A percentile compares a stretch with the other conserved stretches of the same genome.
phyloP scores from a whole-genome alignment of 92 coral and sea anemone genomes.

The Siderastrea radians region DNA sequence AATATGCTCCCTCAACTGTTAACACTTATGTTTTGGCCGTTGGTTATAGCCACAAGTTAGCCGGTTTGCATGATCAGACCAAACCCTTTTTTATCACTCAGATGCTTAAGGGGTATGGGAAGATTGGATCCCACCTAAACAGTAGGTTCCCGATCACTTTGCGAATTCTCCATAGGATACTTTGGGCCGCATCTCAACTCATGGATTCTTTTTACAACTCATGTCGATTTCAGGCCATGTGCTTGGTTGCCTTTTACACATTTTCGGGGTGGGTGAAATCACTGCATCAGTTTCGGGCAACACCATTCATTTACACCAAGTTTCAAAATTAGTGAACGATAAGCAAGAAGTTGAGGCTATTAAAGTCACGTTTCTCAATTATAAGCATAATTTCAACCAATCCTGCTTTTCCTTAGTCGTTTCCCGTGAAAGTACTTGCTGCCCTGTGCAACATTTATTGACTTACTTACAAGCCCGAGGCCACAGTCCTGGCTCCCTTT shows the following conservation, averaged over 20 bases:
- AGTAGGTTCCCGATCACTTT: conserved; percentile 22
- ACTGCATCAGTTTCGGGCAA: background rate
- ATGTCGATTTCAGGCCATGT: conserved; percentile 46
- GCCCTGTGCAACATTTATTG: conserved; percentile 36
- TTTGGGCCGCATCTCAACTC: background rate
- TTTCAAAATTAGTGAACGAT: conserved; percentile 2
- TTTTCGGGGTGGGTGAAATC: conserved; percentile 7
- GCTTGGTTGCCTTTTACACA: conserved; percentile 17
- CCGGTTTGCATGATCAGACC: conserved; percentile 30
- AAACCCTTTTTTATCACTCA: conserved; percentile 54
- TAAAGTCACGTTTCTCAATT: conserved; percentile 53
- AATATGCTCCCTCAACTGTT: conserved; percentile 68
- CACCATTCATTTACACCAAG: background rate
- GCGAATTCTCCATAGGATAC: conserved; percentile 16
- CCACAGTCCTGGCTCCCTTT: conserved; percentile 28
- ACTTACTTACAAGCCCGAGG: conserved; percentile 36
- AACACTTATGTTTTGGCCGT: conserved; percentile 58
- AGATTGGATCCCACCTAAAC: conserved; percentile 43
- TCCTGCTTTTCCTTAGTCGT: conserved; percentile 41
- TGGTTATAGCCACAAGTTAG: conserved; percentile 61
- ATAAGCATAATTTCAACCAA: conserved; percentile 58
- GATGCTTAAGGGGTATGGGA: conserved; percentile 71
- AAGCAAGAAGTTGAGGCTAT: conserved; percentile 5
- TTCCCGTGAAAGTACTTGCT: conserved; percentile 24
- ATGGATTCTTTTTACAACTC: conserved; percentile 7